Conservation (phyloP, 2,888 invertebrate species). For the Apantesis nais region DNA sequence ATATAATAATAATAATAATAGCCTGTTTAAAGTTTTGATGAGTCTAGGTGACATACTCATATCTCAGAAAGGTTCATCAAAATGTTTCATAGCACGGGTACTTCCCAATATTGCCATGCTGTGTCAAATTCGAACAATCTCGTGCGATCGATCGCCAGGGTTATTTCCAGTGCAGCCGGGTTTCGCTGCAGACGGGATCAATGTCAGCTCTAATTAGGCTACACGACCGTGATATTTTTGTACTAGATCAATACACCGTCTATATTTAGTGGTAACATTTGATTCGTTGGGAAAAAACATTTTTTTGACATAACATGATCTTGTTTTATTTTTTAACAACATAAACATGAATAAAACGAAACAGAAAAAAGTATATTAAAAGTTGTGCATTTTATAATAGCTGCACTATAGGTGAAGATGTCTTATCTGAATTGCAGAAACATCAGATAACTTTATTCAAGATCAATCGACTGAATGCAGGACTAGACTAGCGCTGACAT, state of each 20-base stretch:
- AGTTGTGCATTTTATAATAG: not conserved
- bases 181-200: conserved; percentile 72
- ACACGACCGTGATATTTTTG: conserved; percentile 70
- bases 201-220: conserved; percentile 76
- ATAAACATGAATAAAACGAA: not conserved
- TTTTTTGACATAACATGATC: not conserved
- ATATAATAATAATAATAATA: no score
- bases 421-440: not conserved
- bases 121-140: conserved; percentile 18
- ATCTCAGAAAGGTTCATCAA: not conserved
- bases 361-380: not conserved
- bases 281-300: conserved; percentile 18
- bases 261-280: conserved; percentile 31
- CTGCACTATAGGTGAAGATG: not conserved
- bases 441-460: not conserved
- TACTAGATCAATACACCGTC: conserved; percentile 58
- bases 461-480: not conserved
- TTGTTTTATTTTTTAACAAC: not conserved
- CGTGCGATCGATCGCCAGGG: conserved; percentile 58
- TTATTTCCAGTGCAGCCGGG: conserved; percentile 66
- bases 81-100: not conserved
- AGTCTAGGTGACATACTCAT: no score
- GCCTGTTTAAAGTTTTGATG: no score
- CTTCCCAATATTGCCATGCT: not conserved
- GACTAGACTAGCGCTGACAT: no score